Evolutionary conservation across 2,888 invertebrate genomes (phyloP), one percentile per base, ranked within the genome.

Genomic region (Cremastinae sp.): DNA sequence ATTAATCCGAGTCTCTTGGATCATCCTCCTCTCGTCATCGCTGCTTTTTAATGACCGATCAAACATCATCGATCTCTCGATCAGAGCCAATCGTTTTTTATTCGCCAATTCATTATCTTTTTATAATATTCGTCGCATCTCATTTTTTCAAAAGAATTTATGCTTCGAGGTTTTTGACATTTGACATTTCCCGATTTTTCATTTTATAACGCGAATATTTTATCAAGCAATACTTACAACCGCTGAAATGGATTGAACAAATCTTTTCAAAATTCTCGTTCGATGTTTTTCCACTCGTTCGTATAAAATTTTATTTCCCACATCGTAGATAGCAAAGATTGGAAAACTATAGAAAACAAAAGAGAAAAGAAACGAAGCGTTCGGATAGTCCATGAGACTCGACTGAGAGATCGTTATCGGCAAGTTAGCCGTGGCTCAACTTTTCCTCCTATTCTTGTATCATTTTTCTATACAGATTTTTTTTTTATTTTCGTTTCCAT

Each of bases 1-100:
- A 85, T 85, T 85, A 85, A 82, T 85, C 81, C 62, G 47, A 59
- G 59, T 28, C 74, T 73, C 75, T 84, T 84, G 81, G 81, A 84
- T 84, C 83, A 84, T 84, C 82, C 79, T 65, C 77, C 22, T 39
- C 20, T 12, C 45, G 45, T 16, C 16, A 0, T 39, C 39, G 10
- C 37, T 22, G 58, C 45, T 37, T 53, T 55, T 51, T 43, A 41
- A 43, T 9, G 28, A 55, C 28, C 28, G 28, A 2, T 28, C 28
- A 28, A 28, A 28, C 43, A 43, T 61, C 28, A 18, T 68, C 56
- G 37, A 43, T 62, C 28, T 28, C 5, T 28, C 41, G 10, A 18
- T 64, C 14, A 35, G 28, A 65, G 51, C 58, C 51, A 58, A 75
- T 70, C 64, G 69, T 62, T 75, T 49, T 59, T 53, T 18, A 37